A percentile compares a stretch with the other conserved stretches of the same genome.
These are phyloP conservation scores for Hiodon alosoides DNA, from an alignment of 2,113 vertebrate genomes.

Conservation along the genomic window DNA sequence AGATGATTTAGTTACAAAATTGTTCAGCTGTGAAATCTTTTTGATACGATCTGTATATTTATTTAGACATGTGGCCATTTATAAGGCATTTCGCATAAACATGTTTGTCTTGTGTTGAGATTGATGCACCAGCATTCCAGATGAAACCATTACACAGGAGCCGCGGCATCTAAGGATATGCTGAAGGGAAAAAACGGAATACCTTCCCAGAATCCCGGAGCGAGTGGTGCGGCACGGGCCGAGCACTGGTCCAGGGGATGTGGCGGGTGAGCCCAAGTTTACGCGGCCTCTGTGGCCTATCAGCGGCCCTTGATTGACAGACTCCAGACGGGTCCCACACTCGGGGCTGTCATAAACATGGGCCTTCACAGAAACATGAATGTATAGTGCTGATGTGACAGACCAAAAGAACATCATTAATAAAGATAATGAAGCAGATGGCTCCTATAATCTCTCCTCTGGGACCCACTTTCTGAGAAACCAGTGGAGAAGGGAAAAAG, in stretches of 20 bases:
- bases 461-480: conserved; percentile 40
- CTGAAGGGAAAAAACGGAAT: not conserved
- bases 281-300: conserved; percentile 37
- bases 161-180: not conserved
- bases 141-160: not conserved
- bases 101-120: not conserved
- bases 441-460: conserved; percentile 43
- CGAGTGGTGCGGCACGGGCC: conserved; percentile 12
- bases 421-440: conserved; percentile 58
- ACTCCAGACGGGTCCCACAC: conserved; percentile 59
- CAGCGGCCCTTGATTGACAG: conserved; percentile 44
- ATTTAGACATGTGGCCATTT: conserved; percentile 19
- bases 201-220: not conserved
- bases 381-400: conserved; percentile 52
- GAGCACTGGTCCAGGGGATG: conserved; percentile 33
- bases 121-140: not conserved
- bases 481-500: conserved; percentile 30
- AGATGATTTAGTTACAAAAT: not conserved
- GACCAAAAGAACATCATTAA: conserved; percentile 50
- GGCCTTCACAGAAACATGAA: conserved; percentile 40
- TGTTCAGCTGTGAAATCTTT: not conserved
- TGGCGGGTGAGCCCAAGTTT: conserved; percentile 45
- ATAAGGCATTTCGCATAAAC: conserved; percentile 21
- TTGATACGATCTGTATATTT: not conserved
- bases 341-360: conserved; percentile 52